phyloP scores from a whole-genome alignment of 2,797 vertebrate species.

The Gymnodraco acuticeps region DNA sequence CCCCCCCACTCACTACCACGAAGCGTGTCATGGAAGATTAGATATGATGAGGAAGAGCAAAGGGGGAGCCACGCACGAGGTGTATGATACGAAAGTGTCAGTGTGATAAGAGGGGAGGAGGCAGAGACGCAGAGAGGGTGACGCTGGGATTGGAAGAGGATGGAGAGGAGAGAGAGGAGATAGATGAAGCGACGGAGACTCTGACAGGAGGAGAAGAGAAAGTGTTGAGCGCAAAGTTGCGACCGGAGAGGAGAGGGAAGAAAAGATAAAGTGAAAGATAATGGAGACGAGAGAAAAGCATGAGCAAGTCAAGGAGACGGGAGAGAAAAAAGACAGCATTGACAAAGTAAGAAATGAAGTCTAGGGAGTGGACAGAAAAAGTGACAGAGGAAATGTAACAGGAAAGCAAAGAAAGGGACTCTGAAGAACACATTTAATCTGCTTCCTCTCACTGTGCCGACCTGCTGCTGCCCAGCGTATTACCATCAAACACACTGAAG shows the following conservation, averaged over 20 bases:
- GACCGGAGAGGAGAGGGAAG: constrained; percentile 10
- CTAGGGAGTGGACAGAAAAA: neutral
- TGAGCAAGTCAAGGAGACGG: constrained; percentile 7
- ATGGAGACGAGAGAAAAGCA: neutral
- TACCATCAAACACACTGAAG: constrained; percentile 26
- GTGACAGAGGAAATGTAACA: constrained; percentile 16
- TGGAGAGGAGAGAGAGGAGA: constrained; percentile 11
- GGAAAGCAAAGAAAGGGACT: constrained; percentile 21
- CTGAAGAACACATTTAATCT: constrained; percentile 38
- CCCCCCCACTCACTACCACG: constrained; percentile 8
- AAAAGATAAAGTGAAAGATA: constrained; percentile 38
- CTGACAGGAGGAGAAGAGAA: constrained; percentile 4
- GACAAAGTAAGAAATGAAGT: constrained; percentile 18
- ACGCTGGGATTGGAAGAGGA: constrained; percentile 30
- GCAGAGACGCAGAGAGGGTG: constrained; percentile 12
- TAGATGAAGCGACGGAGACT: constrained; percentile 19
- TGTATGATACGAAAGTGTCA: constrained; percentile 48
- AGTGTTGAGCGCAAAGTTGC: constrained; percentile 31
- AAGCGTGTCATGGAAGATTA: constrained; percentile 52
- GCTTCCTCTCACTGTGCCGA: constrained; percentile 31
- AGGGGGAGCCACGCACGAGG: constrained; percentile 37
- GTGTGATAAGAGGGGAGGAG: constrained; percentile 36
- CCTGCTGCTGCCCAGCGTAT: constrained; percentile 43
- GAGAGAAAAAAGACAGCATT: constrained; percentile 14
- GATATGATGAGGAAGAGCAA: constrained; percentile 53